Evolutionary conservation across 2,888 invertebrate genomes (phyloP), one percentile per base, ranked within the genome.

Genomic region (Adineta ricciae): DNA sequence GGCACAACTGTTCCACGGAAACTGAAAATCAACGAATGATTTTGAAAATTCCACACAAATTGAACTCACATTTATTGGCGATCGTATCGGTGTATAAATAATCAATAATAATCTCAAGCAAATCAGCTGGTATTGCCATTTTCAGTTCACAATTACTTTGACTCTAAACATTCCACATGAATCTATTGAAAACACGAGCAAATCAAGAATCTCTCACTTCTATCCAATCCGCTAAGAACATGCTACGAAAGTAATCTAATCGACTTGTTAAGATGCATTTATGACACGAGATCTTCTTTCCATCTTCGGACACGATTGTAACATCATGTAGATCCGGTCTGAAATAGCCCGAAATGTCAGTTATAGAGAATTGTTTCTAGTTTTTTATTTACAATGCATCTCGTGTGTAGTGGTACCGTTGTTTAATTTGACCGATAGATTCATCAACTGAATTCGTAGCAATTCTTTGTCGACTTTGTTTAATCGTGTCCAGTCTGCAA

Each of bases 161-260:
- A 84, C 92, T 92, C 93, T 93, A 91, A 38, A 92, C 92, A 84
- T 86, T 52, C 83, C 64, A 84, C 86, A 11, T 11, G 49, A 46
- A 85, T 16, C 19, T 49, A 21, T 19, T 24, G 56, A 9, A 32
- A 11, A 52, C 49, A 38, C n/a, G 11, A 46, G 5, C 46, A 46
- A 46, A 46, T 46, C 5, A 11, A 11, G 11, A 32, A n/a, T 49
- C 86, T 88, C 90, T 89, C 88, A 93, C 94, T 92, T 94, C 93
- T 83, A 93, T 92, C 95, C 95, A 95, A 78, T 93, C 93, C 88
- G 93, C 93, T 88, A 93, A 93, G 88, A 95, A 94, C 94, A 96
- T 94, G 88, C 94, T 94, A 86, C 93, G 93, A 89, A 96, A 96
- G 90, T 95, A 96, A 87, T 95, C 95, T n/a, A 94, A 91, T 52